Percentiles rank a stretch among this genome's conserved stretches.
phyloP scores from a whole-genome alignment of 92 coral and sea anemone genomes.

The Desmophyllum pertusum region DNA sequence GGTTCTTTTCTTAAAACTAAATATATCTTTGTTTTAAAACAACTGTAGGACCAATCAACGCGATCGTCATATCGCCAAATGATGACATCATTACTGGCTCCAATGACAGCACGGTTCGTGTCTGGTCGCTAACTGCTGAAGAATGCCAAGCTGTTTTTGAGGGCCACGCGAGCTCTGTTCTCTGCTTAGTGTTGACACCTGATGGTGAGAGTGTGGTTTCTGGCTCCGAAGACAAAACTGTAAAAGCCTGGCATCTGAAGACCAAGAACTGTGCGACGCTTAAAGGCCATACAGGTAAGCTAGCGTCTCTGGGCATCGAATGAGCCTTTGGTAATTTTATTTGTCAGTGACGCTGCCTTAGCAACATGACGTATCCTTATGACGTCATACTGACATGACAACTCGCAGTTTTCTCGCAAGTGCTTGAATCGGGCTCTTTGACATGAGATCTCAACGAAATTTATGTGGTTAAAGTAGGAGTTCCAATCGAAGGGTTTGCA shows the following conservation, averaged over 20 bases:
- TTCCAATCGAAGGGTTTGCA: too few relatives aligned
- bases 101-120: constrained; percentile 65
- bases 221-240: constrained; percentile 81
- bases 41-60: constrained; percentile 66
- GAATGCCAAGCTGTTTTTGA: constrained; percentile 55
- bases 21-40: background rate
- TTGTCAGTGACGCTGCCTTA: background rate
- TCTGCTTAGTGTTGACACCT: constrained; percentile 68
- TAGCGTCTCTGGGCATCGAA: too few relatives aligned
- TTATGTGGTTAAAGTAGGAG: too few relatives aligned
- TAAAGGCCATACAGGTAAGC: constrained; percentile 79
- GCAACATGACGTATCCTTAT: too few relatives aligned
- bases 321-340: background rate
- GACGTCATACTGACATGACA: background rate
- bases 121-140: constrained; percentile 68
- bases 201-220: constrained; percentile 69
- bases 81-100: constrained; percentile 68
- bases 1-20: too few relatives aligned
- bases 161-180: constrained; percentile 76
- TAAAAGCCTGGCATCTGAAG: constrained; percentile 76
- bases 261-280: constrained; percentile 83
- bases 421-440: too few relatives aligned
- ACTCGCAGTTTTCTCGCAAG: too few relatives aligned
- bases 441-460: too few relatives aligned
- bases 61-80: constrained; percentile 40